Base-by-base conservation (phyloP, 2,797 vertebrate species). In the Hapalemur alaotrensis region DNA sequence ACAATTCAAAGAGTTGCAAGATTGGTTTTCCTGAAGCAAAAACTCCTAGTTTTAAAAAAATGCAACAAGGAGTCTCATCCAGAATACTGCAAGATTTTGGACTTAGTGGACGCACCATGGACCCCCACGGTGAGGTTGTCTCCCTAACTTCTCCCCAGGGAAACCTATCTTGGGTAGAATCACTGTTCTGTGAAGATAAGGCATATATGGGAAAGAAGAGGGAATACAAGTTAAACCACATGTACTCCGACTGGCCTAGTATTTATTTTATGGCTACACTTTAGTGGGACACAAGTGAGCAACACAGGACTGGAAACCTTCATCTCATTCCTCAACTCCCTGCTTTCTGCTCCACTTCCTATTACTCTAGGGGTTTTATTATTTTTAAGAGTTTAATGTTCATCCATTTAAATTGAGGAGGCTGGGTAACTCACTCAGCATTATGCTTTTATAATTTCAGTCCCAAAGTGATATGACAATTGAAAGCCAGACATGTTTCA, bases 401-500 rank as follows among this genome's bases (percentile, higher is more conserved):
- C 11, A 13, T 54, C 90, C 65, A 91, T 63, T 97, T 73, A 92
- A 85, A 85, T 12, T 41, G 81, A 82, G 73, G 88, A 90, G 46
- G 41, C 48, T 79, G 75, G 32, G 50, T 84, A 95, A 92, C 41
- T 89, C n/a, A 90, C 72, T 76, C 50, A 86, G 38, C 48, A 73
- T 88, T 95, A 93, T 88, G 72, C 50, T 97, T 90, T 96, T 92
- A 88, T 78, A 52, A 91, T 96, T 82, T 95, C 69, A 91, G 48
- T 91, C 76, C 95, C 57, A 86, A 84, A 89, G 65, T 65, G 22
- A 81, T 76, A 91, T 38, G 86, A 84, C 11, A 13, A 63, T 80
- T 72, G 76, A 76, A 87, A 96, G 54, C 8, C n/a, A 79, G 79
- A 35, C 50, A 52, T 63, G 20, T 48, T 93, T 94, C 35, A 15